Evolutionary conservation across 2,888 invertebrate genomes (phyloP), one percentile per base, ranked within the genome.

Genomic region (Acleris sparsana): DNA sequence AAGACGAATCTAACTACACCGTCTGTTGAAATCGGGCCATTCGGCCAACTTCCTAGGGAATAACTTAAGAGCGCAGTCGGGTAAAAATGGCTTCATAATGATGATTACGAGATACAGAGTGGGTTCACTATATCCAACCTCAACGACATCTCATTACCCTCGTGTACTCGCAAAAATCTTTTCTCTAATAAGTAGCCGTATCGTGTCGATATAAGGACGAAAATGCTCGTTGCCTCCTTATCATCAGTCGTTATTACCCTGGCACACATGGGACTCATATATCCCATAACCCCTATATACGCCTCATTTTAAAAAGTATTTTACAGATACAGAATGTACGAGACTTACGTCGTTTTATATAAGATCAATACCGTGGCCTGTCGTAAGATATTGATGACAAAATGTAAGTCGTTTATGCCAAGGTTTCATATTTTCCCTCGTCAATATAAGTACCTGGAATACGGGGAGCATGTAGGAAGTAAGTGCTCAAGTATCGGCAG

Each of bases 351-450:
- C 59, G 7, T 64, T 49, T 60, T 20, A 20, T 22, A 17, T 29
- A 11, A 2, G 6, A 9, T 18, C 1, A 18, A 1, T 51, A 44
- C 52, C 49, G 39, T 55, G 56, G 25, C 11, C 16, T 13, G 25
- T 57, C 33, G 25, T 52, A 39, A 39, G 58, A 64, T 53, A 59
- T 64, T 64, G 63, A 64, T 64, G 53, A 64, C 20, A 13, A 48
- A 59, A 59, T 64, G 53, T 58, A 59, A 58, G 58, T 58, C 63
- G 63, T 63, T 63, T 63, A 29, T 20, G 51, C 25, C 39, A 59
- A 53, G 59, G 63, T 59, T 53, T 53, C 63, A 64, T 53, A 64
- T 63, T 59, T 63, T 49, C 46, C 51, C 9, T 16, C 57, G 44
- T 33, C 18, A 7, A 20, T 22, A 16, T 52, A 52, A 16, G 53